A percentile compares a stretch with the other conserved stretches of the same genome.
Evolutionary conservation across 2,797 vertebrate genomes (phyloP).

Genomic region (Danio kyathit): DNA sequence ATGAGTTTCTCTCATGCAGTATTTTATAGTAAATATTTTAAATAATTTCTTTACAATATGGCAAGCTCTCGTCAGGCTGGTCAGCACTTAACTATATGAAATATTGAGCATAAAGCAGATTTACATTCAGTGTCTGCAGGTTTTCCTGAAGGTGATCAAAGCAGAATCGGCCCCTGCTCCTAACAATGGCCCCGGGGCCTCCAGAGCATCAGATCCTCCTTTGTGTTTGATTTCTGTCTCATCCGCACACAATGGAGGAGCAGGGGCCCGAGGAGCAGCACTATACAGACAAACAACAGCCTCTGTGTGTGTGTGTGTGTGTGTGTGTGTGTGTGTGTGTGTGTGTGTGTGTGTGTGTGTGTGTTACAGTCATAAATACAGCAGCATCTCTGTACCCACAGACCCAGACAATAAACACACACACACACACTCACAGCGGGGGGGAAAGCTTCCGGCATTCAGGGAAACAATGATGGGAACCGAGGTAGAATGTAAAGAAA

Average conservation of each 20-base stretch:
- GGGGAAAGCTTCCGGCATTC: constrained; percentile 32
- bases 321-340: no score
- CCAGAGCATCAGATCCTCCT: no score
- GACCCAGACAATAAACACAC: constrained; percentile 21
- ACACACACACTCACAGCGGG: constrained; percentile 5
- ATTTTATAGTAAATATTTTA: no score
- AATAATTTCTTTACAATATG: no score
- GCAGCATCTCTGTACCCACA: not conserved
- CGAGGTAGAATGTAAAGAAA: constrained; percentile 5
- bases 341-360: not conserved
- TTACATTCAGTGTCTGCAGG: no score
- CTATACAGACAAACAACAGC: constrained; percentile 9
- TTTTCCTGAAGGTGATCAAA: not conserved
- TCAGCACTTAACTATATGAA: no score
- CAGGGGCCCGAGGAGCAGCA: no score
- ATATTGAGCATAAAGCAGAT: no score
- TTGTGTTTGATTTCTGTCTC: no score
- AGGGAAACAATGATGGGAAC: constrained; percentile 41
- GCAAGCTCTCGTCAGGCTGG: no score
- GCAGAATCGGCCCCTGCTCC: not conserved
- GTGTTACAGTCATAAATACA: not conserved
- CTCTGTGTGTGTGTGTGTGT: not conserved
- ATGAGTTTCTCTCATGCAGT: no score
- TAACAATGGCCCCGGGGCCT: not conserved
- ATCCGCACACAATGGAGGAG: no score